phyloP scores from a whole-genome alignment of 37 sponge, comb jelly and placozoan genomes.

The Agelas oroides region DNA sequence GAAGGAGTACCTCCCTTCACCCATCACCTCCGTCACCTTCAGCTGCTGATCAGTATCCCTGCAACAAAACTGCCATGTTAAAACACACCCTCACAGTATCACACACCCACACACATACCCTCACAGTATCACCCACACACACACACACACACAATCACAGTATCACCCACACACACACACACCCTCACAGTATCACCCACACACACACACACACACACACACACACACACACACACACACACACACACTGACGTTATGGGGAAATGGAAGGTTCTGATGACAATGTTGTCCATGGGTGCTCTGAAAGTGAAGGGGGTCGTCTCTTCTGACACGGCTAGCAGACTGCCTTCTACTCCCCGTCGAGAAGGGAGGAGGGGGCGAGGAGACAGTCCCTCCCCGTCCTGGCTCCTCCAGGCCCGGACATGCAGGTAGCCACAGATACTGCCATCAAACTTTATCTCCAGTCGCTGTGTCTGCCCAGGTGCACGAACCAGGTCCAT shows the following conservation, averaged over 20 bases:
- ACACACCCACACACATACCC: background rate
- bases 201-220: too few relatives aligned
- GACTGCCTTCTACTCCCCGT: background rate
- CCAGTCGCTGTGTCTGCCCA: conserved; percentile 38
- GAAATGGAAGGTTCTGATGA: conserved; percentile 54
- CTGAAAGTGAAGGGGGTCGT: conserved; percentile 11
- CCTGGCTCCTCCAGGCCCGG: conserved; percentile 17
- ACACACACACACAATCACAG: background rate
- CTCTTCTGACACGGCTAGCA: background rate
- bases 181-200: too few relatives aligned
- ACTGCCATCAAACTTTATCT: conserved; percentile 47
- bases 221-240: too few relatives aligned
- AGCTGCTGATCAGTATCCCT: conserved; percentile 17
- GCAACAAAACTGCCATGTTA: too few relatives aligned
- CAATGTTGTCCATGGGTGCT: conserved; percentile 66
- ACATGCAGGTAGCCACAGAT: conserved; percentile 48
- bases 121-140: background rate
- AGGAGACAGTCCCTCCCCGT: background rate
- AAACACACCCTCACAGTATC: too few relatives aligned
- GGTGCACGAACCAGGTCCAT: conserved; percentile 54
- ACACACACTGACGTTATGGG: conserved; percentile 22
- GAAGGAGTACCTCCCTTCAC: conserved; percentile 73
- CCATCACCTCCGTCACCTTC: conserved; percentile 86
- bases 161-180: background rate
- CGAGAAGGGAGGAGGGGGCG: background rate